Evolutionary conservation across 2,113 vertebrate genomes (phyloP), one percentile per base, ranked within the genome.

Genomic region (Pseudonaja textilis): DNA sequence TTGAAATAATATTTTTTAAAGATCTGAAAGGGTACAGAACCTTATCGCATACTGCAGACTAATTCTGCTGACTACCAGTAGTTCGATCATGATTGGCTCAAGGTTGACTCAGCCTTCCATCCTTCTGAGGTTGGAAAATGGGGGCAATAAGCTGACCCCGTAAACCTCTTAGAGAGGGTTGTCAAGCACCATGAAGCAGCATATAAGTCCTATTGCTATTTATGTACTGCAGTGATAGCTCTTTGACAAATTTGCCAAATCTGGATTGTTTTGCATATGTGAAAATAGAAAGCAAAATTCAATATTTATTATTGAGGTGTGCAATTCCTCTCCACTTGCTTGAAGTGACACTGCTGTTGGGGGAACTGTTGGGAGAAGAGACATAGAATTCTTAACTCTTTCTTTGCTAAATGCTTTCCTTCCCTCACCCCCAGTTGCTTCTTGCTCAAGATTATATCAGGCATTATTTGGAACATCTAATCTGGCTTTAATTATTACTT

Each of bases 401-500:
- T 88, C 5, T 22, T 52, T 88, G 52, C 2, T 56, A 47, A n/a
- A 26, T 34, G 6, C 14, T 69, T 52, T 61, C 18, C 6, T 1
- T 61, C 39, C 16, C 9, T 26, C 29, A n/a, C 3, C 45, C 39
- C 45, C 45, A 90, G 16, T 26, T 64, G 59, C 26, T 47, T 47
- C 89, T 90, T 47, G 42, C 29, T 90, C 42, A 69, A 50, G 85
- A 87, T 26, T 16, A 61, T 59, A 42, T 5, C 34, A 89, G 29
- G 22, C 89, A 20, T 50, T 52, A n/a, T 23, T 26, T 52, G 45
- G 61, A 90, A 50, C 42, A 59, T 81, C n/a, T 90, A 81, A 52
- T 90, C 54, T 81, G 50, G 64, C 5, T 52, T 90, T 90, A 74
- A 54, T 90, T 74, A 74, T 74, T 90, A 45, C 9, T 90, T 90